Base-by-base conservation (phyloP, 2,888 invertebrate species). In the Leptinotarsa haldemani region DNA sequence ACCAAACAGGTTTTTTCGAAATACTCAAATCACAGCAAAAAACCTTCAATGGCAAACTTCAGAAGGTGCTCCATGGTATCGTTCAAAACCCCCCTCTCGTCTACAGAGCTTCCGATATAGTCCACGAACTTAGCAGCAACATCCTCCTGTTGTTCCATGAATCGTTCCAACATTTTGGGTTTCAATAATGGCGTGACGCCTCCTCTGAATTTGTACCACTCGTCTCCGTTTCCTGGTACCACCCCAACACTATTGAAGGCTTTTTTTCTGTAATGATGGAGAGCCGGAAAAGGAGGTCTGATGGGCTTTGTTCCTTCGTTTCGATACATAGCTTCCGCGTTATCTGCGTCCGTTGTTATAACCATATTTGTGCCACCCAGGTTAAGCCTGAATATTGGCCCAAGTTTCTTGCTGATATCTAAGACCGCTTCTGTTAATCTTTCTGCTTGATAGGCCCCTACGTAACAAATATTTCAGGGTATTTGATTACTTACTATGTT, bases 161-260 rank as follows among this genome's bases (percentile, higher is more conserved):
- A 91, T 61, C 85, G 81, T 52, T 87, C 82, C 9, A 90, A 86
- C 56, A 89, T 83, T 61, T 85, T 84, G 0, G 88, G 86, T 73
- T 88, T 84, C 83, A 91, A 86, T 83, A 91, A 86, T 65, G 89
- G 87, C 70, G 88, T 88, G 3, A 90, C 86, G 1, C 89, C 89
- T 72, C 86, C 87, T 73, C 91, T 83, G 61, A 90, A 86, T 77
- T 88, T 86, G 77, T 90, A 88, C 91, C 91, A 91, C 78, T 91
- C 90, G 20, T 88, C 87, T 0, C 91, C 91, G 83, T 91, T 91
- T 65, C 89, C 89, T 74, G 90, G 90, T 16, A 91, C 90, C 5
- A 91, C 86, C 15, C 91, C 91, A 13, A 88, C 88, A 73, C 90
- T 89, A 15, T 82, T 83, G 76, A 86, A 88, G 7, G 78, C 77